Evolutionary conservation across 2,113 vertebrate genomes (phyloP).

Genomic region (Tragelaphus buxtoni): DNA sequence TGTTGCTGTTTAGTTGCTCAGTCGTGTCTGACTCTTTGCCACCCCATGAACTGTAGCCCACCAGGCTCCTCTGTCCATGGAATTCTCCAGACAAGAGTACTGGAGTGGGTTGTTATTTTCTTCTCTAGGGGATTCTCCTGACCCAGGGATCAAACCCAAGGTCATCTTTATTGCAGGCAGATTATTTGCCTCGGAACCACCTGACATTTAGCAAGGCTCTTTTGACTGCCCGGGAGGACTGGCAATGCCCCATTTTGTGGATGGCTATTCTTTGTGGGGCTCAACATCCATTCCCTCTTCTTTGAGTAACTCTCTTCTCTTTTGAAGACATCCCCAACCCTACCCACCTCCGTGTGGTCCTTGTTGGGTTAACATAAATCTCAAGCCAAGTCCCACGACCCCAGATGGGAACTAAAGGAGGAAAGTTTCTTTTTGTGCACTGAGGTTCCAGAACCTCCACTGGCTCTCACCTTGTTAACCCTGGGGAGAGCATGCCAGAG

Average conservation of each 20-base stretch:
- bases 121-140: not conserved
- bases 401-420: not conserved
- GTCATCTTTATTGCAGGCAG: not conserved
- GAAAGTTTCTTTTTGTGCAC: too few species aligned
- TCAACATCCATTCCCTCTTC: not conserved
- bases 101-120: not conserved
- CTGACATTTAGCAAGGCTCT: not conserved
- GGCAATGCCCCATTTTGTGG: fast-evolving
- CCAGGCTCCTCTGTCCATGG: not conserved
- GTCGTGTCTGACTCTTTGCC: not conserved
- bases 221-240: not conserved
- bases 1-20: not conserved
- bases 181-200: not conserved
- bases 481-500: fast-evolving
- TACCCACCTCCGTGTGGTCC: too few species aligned
- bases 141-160: fast-evolving
- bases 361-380: not conserved
- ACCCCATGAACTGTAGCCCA: not conserved
- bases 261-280: not conserved
- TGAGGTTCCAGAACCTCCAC: not conserved
- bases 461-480: not conserved
- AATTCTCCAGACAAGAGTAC: not conserved
- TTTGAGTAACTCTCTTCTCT: not conserved
- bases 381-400: not conserved
- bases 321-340: not conserved